Base-by-base conservation (phyloP, 1,140 invertebrate species). In the Liolophura sinensis region DNA sequence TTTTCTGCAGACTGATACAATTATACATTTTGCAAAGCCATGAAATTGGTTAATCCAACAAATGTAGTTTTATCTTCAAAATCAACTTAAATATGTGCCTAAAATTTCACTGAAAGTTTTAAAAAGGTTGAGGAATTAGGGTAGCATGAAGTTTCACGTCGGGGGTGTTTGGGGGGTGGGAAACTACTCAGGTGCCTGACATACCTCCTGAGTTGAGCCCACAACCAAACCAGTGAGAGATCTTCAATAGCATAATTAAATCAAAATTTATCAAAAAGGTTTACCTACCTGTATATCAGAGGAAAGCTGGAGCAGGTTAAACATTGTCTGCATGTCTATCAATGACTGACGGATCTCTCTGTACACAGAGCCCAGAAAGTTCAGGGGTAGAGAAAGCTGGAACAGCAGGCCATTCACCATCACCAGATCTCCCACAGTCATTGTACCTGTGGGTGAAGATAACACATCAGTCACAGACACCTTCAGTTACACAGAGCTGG, bases 321-420 rank as follows among this genome's bases (percentile, higher is more conserved):
- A 99, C 97, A 99, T 98, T 49, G 93, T 93, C 86, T 97, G 93
- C 97, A 99, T 99, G 81, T 99, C 97, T 57, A 98, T 93, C 51
- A 99, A 87, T 11, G 96, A 94, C 86, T 99, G 97, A 25, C 96
- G 88, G 46, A 99, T 92, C 89, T 99, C 98, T 72, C 98, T 88
- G 85, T 99, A 99, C 22, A 99, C 96, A 59, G 96, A 98, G 25
- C 98, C 98, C 47, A 98, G 87, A 83, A 96, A 96, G 74, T 97
- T 97, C 15, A 99, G 88, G 6, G 98, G 98, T 49, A 99, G 88
- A 6, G 96, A 97, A 20, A 99, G 87, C 88, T 99, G 98, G 82
- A 99, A 99, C 31, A 99, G 86, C 54, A 99, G 88, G 16, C 93
- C 97, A 87, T 99, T 99, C 6, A 99, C 96, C 94, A 99, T 96